phyloP scores from a whole-genome alignment of 1,140 invertebrate species.

The Drosophila tani region DNA sequence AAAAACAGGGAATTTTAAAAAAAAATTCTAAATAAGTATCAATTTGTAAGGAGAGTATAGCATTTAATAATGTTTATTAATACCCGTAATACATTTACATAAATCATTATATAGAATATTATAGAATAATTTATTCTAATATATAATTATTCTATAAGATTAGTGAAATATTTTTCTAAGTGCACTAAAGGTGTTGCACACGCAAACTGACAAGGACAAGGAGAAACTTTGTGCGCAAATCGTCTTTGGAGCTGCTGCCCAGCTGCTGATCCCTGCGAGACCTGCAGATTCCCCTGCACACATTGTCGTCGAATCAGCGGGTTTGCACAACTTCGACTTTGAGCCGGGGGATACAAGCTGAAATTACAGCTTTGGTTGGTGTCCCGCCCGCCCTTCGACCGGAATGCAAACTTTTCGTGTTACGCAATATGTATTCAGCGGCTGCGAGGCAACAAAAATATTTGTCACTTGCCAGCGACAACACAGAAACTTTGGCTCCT shows the following conservation, averaged over 20 bases:
- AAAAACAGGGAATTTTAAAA: neutral
- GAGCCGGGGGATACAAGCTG: slow-evolving; percentile 39
- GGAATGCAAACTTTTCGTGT: slow-evolving; percentile 59
- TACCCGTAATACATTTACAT: too few species aligned
- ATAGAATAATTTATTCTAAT: too few species aligned
- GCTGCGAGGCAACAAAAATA: slow-evolving; percentile 54
- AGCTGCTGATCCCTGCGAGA: slow-evolving; percentile 17
- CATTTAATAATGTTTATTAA: too few species aligned
- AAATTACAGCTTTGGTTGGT: slow-evolving; percentile 45
- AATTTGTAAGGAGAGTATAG: too few species aligned
- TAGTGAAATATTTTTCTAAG: neutral
- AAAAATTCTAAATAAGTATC: too few species aligned
- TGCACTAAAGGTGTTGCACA: slow-evolving; percentile 15
- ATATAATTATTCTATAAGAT: neutral
- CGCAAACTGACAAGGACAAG: neutral
- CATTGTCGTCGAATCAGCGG: slow-evolving; percentile 56
- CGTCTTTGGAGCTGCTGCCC: slow-evolving; percentile 14
- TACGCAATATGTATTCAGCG: slow-evolving; percentile 61
- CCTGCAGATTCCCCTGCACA: slow-evolving; percentile 16
- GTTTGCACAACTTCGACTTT: slow-evolving; percentile 29
- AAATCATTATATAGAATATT: too few species aligned
- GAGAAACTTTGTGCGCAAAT: slow-evolving; percentile 26
- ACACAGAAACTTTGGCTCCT: slow-evolving; percentile 21
- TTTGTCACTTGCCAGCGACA: slow-evolving; percentile 60
- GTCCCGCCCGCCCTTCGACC: slow-evolving; percentile 10